phyloP scores from a whole-genome alignment of 2,797 vertebrate genomes.

The Molossus alvarezi region DNA sequence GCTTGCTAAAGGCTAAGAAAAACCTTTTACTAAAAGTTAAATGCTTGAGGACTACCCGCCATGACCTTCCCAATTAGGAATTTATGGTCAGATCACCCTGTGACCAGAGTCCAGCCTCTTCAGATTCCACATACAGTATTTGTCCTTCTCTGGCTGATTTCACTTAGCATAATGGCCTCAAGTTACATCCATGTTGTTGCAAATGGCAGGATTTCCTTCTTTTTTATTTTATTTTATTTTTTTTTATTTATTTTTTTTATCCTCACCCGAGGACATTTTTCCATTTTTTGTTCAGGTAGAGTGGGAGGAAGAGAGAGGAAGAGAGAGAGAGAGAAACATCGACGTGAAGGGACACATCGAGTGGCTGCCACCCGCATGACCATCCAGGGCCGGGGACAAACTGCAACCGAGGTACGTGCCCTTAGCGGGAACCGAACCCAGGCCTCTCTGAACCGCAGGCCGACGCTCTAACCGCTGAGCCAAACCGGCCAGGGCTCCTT shows the following conservation, averaged over 20 bases:
- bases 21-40: not conserved
- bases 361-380: too few relatives aligned
- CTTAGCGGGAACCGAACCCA: too few relatives aligned
- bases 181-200: not conserved
- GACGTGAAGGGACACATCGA: too few relatives aligned
- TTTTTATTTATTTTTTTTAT: too few relatives aligned
- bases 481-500: not conserved
- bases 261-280: too few relatives aligned
- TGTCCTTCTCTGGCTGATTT: not conserved
- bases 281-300: too few relatives aligned
- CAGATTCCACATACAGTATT: not conserved
- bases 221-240: not conserved
- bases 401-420: too few relatives aligned
- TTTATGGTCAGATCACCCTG: not conserved
- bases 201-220: not conserved
- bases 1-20: not conserved
- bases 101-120: not conserved
- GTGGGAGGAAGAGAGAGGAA: too few relatives aligned
- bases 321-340: too few relatives aligned
- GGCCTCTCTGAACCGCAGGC: too few relatives aligned
- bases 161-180: not conserved
- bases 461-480: too few relatives aligned
- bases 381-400: too few relatives aligned
- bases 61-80: not conserved
- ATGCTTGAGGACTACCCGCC: not conserved